Evolutionary conservation across 2,888 invertebrate species (phyloP), one percentile per base, ranked within the genome.

Genomic region (Hanleya hanleyi): DNA sequence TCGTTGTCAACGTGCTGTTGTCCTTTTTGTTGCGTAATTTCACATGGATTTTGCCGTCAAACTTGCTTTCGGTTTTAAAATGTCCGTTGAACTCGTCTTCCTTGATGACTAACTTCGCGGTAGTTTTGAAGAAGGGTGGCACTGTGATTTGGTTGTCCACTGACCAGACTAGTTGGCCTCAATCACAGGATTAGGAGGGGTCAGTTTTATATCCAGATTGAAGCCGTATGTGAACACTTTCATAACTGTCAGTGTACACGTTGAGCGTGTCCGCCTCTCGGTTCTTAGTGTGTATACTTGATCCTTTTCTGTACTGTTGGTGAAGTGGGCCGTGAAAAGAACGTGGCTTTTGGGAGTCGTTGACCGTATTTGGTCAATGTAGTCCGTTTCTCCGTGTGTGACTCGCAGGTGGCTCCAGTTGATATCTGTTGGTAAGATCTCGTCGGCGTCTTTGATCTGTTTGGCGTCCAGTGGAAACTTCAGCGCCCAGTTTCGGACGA

Each of bases 81-180:
- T 85, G 84, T 57, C 89, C 88, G 6, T 85, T 82, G 75, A 85
- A 87, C 67, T 88, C 83, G 47, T 90, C 90, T 74, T 91, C 91
- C 62, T 83, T 78, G 38, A 87, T 81, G 15, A 85, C 84, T 38
- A 87, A 75, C 62, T 83, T 82, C 7, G 86, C 87, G 12, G 75
- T 77, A 3, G 86, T 83, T 66, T 85, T 84, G 65, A 81, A 84
- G 61, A 84, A 81, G 6, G 88, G 80, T 5, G 90, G 90, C 35
- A 91, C 90, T 36, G 79, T 83, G 18, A 91, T 88, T 75, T 85
- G 84, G 71, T 85, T 89, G 79, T 91, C 90, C 3, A 91, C 89
- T 9, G 89, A 87, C 91, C 91, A 91, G n/a, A 82, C 80, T 71
- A 91, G 78, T 74, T 89, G 4, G 90, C 90, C 74, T 90, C 90